Evolutionary conservation across 2,888 invertebrate genomes (phyloP).

Genomic region (Mythimna ferrago): DNA sequence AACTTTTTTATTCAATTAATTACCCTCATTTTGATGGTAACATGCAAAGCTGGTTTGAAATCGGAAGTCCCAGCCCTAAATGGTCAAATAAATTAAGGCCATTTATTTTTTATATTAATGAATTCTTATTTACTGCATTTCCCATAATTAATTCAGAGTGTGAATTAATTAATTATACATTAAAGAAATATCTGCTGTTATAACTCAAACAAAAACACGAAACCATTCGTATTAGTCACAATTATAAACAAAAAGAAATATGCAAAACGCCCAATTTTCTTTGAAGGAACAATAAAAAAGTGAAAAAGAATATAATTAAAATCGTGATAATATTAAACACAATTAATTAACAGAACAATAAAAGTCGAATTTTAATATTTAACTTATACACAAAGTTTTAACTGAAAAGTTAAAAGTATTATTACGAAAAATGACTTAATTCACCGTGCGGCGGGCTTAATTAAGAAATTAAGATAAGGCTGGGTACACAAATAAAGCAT

Average conservation of each 20-base stretch:
- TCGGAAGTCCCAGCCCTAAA: not conserved
- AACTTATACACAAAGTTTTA: slow-evolving; percentile 46
- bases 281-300: slow-evolving; percentile 51
- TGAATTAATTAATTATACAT: slow-evolving; percentile 63
- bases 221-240: slow-evolving; percentile 57
- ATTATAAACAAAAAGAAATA: slow-evolving; percentile 57
- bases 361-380: slow-evolving; percentile 60
- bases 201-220: slow-evolving; percentile 41
- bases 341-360: slow-evolving; percentile 68
- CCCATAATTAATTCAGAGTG: slow-evolving; percentile 45
- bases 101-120: slow-evolving; percentile 17
- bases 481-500: slow-evolving; percentile 82
- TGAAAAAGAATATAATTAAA: slow-evolving; percentile 48
- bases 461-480: slow-evolving; percentile 88
- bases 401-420: slow-evolving; percentile 54
- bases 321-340: slow-evolving; percentile 51
- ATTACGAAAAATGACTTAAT: slow-evolving; percentile 73
- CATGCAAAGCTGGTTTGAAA: not conserved
- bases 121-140: slow-evolving; percentile 21
- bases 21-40: not conserved
- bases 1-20: not conserved
- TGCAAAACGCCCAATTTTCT: slow-evolving; percentile 55
- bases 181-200: slow-evolving; percentile 32
- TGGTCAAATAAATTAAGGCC: slow-evolving; percentile 5
- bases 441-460: slow-evolving; percentile 77